These are phyloP conservation scores for Drosophila kohkoa DNA, from an alignment of 1,140 invertebrate species.

Conservation along the genomic window DNA sequence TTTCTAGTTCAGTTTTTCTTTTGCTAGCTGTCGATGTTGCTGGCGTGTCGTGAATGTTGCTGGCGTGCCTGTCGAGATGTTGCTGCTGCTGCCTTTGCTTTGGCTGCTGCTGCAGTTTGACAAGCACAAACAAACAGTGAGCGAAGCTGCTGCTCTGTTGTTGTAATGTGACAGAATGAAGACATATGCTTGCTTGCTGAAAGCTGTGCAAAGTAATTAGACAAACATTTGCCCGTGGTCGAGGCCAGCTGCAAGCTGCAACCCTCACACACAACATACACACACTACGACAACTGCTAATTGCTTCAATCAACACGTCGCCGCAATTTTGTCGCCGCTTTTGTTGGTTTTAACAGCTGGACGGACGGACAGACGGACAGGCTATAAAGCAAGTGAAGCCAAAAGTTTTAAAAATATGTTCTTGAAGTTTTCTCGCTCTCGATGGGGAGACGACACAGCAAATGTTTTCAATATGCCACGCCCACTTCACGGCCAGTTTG, in stretches of 20 bases:
- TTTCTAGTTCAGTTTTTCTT: slow-evolving; percentile 8
- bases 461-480: slow-evolving; percentile 61
- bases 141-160: slow-evolving; percentile 37
- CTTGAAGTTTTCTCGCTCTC: background rate
- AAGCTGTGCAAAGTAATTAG: slow-evolving; percentile 83
- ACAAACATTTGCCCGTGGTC: slow-evolving; percentile 76
- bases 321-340: slow-evolving; percentile 43
- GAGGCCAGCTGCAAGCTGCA: slow-evolving; percentile 52
- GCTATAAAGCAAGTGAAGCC: background rate
- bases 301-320: slow-evolving; percentile 78
- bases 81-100: slow-evolving; percentile 9
- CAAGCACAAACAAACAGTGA: slow-evolving; percentile 75
- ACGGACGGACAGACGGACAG: background rate
- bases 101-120: slow-evolving; percentile 47
- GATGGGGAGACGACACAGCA: slow-evolving; percentile 10
- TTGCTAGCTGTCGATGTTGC: slow-evolving; percentile 55
- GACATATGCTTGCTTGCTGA: slow-evolving; percentile 78
- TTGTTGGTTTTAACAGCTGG: slow-evolving; percentile 43
- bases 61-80: slow-evolving; percentile 38
- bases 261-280: slow-evolving; percentile 31
- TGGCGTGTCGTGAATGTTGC: slow-evolving; percentile 52
- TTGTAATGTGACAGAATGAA: slow-evolving; percentile 69
- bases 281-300: slow-evolving; percentile 71
- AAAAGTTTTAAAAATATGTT: slow-evolving; percentile 38
- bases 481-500: slow-evolving; percentile 6